phyloP scores from a whole-genome alignment of 2,888 invertebrate genomes.

The Epirrhoe alternata region DNA sequence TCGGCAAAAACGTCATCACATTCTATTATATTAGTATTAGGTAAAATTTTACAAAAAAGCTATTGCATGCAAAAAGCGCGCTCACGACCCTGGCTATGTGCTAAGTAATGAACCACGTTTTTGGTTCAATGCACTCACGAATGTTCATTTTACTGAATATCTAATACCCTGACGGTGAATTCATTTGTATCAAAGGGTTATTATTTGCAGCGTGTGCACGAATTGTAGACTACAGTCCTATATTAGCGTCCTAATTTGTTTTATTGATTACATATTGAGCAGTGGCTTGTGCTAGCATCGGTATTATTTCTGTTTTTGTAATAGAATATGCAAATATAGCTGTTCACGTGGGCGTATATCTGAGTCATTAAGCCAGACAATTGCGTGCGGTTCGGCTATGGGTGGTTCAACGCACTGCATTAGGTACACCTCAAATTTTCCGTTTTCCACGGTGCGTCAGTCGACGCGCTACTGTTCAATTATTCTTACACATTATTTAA shows the following conservation, averaged over 20 bases:
- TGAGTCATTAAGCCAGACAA: slow-evolving; percentile 60
- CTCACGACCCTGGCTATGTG: slow-evolving; percentile 72
- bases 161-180: slow-evolving; percentile 70
- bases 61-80: slow-evolving; percentile 70
- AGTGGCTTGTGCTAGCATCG: slow-evolving; percentile 26
- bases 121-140: slow-evolving; percentile 83
- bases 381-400: slow-evolving; percentile 45
- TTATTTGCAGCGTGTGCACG: slow-evolving; percentile 64
- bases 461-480: slow-evolving; percentile 46
- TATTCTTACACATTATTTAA: slow-evolving; percentile 38
- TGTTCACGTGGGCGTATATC: slow-evolving; percentile 53
- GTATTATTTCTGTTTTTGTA: slow-evolving; percentile 42
- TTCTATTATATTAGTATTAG: slow-evolving; percentile 68
- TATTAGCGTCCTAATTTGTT: slow-evolving; percentile 35
- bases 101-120: slow-evolving; percentile 81
- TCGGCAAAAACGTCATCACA: slow-evolving; percentile 67
- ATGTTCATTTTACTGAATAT: slow-evolving; percentile 73
- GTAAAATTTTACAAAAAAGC: slow-evolving; percentile 63
- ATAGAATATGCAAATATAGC: slow-evolving; percentile 48
- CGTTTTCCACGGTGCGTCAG: slow-evolving; percentile 67
- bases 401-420: slow-evolving; percentile 69
- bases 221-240: slow-evolving; percentile 44
- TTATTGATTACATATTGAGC: slow-evolving; percentile 29
- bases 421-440: slow-evolving; percentile 69
- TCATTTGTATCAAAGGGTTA: slow-evolving; percentile 65